Conservation (phyloP, 2,888 invertebrate genomes). For the Phengaris alcon region DNA sequence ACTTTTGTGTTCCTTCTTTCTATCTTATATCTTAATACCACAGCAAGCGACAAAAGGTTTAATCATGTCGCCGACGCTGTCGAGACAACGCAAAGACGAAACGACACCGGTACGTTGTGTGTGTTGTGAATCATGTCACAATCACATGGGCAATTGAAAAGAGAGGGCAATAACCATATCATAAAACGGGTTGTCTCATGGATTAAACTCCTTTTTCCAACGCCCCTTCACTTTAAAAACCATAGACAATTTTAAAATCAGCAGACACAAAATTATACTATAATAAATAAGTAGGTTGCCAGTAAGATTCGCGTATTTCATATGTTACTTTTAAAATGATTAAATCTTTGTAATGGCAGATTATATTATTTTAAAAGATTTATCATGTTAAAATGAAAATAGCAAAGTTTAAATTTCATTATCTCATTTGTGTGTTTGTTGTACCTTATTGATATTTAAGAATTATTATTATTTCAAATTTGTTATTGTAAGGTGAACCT, state of each 20-base stretch:
- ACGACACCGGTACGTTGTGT: conserved; percentile 62
- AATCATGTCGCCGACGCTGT: conserved; percentile 63
- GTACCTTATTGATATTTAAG: neutral
- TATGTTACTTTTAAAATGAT: too few relatives aligned
- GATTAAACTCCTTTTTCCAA: neutral
- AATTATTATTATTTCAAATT: neutral
- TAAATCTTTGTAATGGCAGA: too few relatives aligned
- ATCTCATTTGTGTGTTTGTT: too few relatives aligned
- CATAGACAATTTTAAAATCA: neutral
- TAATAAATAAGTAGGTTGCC: neutral
- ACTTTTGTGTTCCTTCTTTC: conserved; percentile 33
- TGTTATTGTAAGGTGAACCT: conserved; percentile 11
- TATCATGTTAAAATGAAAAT: too few relatives aligned
- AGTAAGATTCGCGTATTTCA: too few relatives aligned
- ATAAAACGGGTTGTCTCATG: neutral
- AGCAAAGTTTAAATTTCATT: too few relatives aligned
- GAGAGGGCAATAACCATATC: conserved; percentile 25
- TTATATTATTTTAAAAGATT: too few relatives aligned
- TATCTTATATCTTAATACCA: conserved; percentile 39
- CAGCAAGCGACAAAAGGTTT: conserved; percentile 70
- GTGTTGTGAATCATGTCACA: conserved; percentile 30
- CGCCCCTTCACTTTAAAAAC: neutral
- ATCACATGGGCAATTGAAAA: conserved; percentile 13
- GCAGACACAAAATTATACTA: neutral
- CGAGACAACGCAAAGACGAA: conserved; percentile 56